Evolutionary conservation across 1,140 invertebrate genomes (phyloP).

Genomic region (Adelges cooleyi): DNA sequence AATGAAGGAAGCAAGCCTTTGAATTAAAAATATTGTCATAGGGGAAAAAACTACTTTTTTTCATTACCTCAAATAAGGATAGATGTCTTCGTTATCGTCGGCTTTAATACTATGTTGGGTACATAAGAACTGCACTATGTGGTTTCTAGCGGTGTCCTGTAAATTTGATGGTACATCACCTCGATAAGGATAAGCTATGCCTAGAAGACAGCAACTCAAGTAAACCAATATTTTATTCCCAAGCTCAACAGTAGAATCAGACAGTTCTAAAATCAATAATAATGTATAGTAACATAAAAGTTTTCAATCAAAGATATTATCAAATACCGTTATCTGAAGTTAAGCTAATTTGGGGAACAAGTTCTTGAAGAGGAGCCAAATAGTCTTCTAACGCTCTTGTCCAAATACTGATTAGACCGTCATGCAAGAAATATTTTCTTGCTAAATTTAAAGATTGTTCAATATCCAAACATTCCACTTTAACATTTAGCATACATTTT

Average conservation of each 20-base stretch:
- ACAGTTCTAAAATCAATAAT: slow-evolving; percentile 30
- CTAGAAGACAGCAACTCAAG: slow-evolving; percentile 83
- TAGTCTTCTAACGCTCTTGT: slow-evolving; percentile 76
- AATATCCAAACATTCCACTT: slow-evolving; percentile 75
- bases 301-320: not conserved
- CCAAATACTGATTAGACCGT: slow-evolving; percentile 79
- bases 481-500: slow-evolving; percentile 65
- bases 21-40: too few relatives aligned
- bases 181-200: slow-evolving; percentile 68
- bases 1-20: too few relatives aligned
- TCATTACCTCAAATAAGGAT: slow-evolving; percentile 56
- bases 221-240: slow-evolving; percentile 90
- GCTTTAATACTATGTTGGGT: slow-evolving; percentile 54
- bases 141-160: slow-evolving; percentile 55
- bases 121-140: slow-evolving; percentile 43
- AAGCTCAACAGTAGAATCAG: slow-evolving; percentile 38
- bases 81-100: slow-evolving; percentile 53
- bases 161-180: slow-evolving; percentile 58
- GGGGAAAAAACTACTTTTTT: too few relatives aligned
- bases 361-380: slow-evolving; percentile 67
- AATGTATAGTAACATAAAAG: not conserved
- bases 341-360: slow-evolving; percentile 45
- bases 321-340: slow-evolving; percentile 31
- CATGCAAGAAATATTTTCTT: slow-evolving; percentile 63
- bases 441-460: slow-evolving; percentile 79